Percentiles rank a stretch among this genome's conserved stretches.
Evolutionary conservation across 2,113 vertebrate genomes (phyloP).

Genomic region (Heliornis fulica): DNA sequence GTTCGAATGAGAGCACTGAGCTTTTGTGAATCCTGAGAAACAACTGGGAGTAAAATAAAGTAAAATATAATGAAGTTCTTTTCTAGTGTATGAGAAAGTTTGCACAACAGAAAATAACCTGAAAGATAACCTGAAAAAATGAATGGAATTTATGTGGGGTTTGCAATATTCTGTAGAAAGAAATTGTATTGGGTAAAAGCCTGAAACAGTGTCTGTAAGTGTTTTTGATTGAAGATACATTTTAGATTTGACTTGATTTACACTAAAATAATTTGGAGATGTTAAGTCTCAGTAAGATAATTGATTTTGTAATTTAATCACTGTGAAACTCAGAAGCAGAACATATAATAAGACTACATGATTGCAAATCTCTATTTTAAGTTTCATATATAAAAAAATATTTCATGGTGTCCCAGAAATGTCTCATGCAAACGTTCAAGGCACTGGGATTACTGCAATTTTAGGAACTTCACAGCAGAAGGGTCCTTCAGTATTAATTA

Average conservation of each 20-base stretch:
- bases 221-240: background rate
- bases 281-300: background rate
- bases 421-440: background rate
- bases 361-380: background rate
- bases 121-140: background rate
- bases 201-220: background rate
- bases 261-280: background rate
- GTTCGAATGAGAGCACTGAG: background rate
- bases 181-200: background rate
- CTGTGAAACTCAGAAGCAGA: background rate
- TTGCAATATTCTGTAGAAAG: background rate
- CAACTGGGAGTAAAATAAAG: background rate
- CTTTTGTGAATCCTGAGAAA: background rate
- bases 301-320: background rate
- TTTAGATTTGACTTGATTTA: background rate
- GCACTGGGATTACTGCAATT: background rate
- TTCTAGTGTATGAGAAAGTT: background rate
- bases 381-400: background rate
- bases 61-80: background rate
- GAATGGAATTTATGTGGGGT: background rate
- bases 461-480: background rate
- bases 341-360: background rate
- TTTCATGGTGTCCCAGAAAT: background rate
- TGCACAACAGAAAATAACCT: background rate
- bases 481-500: constrained; percentile 10